Base-by-base conservation (phyloP, 2,888 invertebrate species). In the Pseudolycoriella hygida region DNA sequence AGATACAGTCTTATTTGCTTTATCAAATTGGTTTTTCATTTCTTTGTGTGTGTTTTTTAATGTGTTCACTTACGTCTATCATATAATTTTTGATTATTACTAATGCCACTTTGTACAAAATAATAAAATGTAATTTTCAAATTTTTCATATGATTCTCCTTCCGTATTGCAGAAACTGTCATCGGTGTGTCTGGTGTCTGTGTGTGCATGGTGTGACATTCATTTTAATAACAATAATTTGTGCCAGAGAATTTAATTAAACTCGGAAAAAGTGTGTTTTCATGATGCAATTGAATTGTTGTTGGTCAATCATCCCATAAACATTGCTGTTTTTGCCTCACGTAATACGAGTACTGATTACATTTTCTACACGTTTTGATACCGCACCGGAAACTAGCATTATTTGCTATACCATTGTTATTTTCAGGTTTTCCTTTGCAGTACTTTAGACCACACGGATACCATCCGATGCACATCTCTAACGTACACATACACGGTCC, bases 331-430 rank as follows among this genome's bases (percentile, higher is more conserved):
- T 89, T 87, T 62, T 82, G 80, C 52, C 76, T 71, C 49, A 86
- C 86, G 63, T 81, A 85, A 67, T 84, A 92, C 53, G 81, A 78
- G 67, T 90, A 92, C 53, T 83, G 74, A 62, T 85, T 80, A 66
- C 92, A 92, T 61, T 86, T 81, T 56, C 82, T 77, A 64, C 94
- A 94, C 1, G 94, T 94, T 67, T 92, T 90, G 59, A 94, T 94
- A 51, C 94, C 94, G 62, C 94, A 94, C 44, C 93, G 74, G 68
- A 92, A 93, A 73, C 76, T 71, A 67, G 77, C 60, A 46, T 50
- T 48, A 44, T 73, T 76, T 52, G 72, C 72, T 17, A 65, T 60
- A 41, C 62, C 64, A 51, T 64, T 64, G 38, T 48, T 50, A 59
- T 53, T 46, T 45, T 74, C 73, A 40, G 77, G 76, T 61, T 83